phyloP scores from a whole-genome alignment of 2,113 vertebrate genomes.

The Scalopus aquaticus region DNA sequence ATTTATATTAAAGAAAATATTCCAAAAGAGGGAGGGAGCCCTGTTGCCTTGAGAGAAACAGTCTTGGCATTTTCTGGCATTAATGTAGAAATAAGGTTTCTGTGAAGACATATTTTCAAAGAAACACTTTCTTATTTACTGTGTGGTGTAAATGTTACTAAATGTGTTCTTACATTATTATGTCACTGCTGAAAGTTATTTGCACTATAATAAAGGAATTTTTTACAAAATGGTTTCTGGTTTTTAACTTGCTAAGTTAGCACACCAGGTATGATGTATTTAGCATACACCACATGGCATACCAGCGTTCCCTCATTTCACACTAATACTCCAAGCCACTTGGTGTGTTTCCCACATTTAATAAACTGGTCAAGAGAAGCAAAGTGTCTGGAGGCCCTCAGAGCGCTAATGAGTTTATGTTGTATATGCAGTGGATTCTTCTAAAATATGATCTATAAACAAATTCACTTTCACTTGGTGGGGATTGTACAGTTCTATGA shows the following conservation, averaged over 20 bases:
- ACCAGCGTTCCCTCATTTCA: background rate
- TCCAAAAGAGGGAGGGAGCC: constrained; percentile 20
- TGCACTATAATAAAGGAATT: constrained; percentile 85
- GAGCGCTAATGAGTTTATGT: background rate
- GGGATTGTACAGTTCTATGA: background rate
- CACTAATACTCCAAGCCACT: background rate
- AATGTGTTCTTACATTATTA: constrained; percentile 80
- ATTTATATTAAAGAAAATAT: constrained; percentile 59
- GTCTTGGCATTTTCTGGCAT: constrained; percentile 72
- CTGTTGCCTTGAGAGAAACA: constrained; percentile 76
- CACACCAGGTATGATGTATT: background rate
- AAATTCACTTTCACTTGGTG: background rate
- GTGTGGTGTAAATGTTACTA: constrained; percentile 81
- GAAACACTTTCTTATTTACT: constrained; percentile 83
- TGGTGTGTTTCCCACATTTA: background rate
- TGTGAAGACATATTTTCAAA: constrained; percentile 80
- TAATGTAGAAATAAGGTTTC: constrained; percentile 73
- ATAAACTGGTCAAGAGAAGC: background rate
- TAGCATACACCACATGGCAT: background rate
- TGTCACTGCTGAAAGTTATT: constrained; percentile 82
- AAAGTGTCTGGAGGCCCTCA: background rate
- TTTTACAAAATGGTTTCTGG: constrained; percentile 78
- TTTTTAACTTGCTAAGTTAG: constrained; percentile 28
- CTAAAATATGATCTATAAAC: background rate
- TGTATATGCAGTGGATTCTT: background rate